Conservation (phyloP, 1,140 invertebrate species). For the Anadara kagoshimensis region DNA sequence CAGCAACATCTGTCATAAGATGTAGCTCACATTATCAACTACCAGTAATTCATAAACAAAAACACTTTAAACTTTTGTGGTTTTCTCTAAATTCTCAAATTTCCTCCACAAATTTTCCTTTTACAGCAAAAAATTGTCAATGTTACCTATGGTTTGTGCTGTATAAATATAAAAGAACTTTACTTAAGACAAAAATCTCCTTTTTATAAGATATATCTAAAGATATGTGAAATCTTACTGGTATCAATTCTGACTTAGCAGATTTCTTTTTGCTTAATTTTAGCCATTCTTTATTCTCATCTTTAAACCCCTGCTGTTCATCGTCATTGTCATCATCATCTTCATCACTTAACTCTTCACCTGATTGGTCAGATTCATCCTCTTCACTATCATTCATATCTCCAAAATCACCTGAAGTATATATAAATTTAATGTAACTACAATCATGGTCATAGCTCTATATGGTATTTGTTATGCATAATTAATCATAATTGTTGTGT, state of each 20-base stretch:
- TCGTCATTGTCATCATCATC: neutral
- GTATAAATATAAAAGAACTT: too few species aligned
- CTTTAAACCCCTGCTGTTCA: conserved; percentile 25
- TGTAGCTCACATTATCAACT: neutral
- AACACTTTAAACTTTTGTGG: neutral
- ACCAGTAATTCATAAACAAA: neutral
- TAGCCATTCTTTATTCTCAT: conserved; percentile 28
- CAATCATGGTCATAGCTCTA: too few species aligned
- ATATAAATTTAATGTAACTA: too few species aligned
- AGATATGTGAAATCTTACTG: neutral
- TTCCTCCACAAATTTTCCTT: neutral
- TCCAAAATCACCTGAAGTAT: too few species aligned
- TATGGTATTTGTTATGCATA: too few species aligned
- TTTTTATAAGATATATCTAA: too few species aligned
- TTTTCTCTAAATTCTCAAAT: too few species aligned
- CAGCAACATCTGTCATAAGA: neutral
- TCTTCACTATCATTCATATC: neutral
- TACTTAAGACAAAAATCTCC: too few species aligned
- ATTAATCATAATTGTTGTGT: too few species aligned
- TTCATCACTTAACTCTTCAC: neutral
- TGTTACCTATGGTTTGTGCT: too few species aligned
- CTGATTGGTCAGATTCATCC: neutral
- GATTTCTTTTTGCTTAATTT: conserved; percentile 15
- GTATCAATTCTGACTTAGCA: neutral
- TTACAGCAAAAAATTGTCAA: neutral